Evolutionary conservation across 2,797 vertebrate species (phyloP).

Genomic region (Apodemus agrarius): DNA sequence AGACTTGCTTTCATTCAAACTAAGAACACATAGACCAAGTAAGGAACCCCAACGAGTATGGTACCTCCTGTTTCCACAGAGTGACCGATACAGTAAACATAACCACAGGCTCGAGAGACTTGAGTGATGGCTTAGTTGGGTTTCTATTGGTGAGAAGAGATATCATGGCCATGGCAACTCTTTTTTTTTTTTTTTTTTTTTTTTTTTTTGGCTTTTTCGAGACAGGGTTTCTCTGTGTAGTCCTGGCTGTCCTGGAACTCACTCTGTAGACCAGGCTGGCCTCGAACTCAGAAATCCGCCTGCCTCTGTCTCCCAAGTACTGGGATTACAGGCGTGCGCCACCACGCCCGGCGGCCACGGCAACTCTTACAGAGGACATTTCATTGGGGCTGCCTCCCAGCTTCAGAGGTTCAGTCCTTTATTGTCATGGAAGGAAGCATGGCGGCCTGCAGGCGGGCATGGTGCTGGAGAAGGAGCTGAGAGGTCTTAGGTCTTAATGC

Average conservation of each 20-base stretch:
- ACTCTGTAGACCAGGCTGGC: too few species aligned
- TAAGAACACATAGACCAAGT: background rate
- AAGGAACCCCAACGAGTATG: background rate
- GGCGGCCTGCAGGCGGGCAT: background rate
- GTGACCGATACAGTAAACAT: accelerated
- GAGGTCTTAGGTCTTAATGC: background rate
- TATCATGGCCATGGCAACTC: background rate
- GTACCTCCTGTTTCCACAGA: accelerated
- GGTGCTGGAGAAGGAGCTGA: background rate
- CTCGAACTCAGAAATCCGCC: too few species aligned
- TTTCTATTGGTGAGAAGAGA: background rate
- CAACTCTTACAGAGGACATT: background rate
- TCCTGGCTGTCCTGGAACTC: too few species aligned
- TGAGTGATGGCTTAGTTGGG: background rate
- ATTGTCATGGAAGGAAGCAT: background rate
- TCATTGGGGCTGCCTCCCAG: background rate
- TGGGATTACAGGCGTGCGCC: too few species aligned
- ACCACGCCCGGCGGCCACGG: too few species aligned
- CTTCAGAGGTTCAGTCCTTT: background rate
- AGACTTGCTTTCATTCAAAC: background rate
- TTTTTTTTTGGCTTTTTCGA: too few species aligned
- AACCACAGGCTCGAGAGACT: background rate
- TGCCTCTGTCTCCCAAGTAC: too few species aligned
- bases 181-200: too few species aligned
- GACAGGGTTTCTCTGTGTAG: too few species aligned